Conservation (phyloP, 2,113 vertebrate genomes). For the Chelonoidis abingdonii region DNA sequence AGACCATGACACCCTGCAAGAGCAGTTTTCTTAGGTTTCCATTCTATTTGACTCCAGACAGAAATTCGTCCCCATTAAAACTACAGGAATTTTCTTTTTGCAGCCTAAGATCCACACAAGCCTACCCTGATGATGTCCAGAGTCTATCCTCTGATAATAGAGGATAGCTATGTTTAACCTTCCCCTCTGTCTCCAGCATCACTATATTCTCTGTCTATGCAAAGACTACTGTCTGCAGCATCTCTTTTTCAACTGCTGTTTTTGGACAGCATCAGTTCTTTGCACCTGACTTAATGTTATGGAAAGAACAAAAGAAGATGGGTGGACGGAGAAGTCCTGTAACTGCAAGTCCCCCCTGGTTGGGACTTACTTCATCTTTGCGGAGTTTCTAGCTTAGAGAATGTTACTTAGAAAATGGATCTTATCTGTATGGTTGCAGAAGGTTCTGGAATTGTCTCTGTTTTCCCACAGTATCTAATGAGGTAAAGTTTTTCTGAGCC, state of each 20-base stretch:
- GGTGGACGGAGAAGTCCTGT: not conserved
- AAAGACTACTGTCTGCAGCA: slow-evolving; percentile 6
- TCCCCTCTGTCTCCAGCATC: slow-evolving; percentile 16
- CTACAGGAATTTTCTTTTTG: not conserved
- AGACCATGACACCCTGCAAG: rapidly evolving
- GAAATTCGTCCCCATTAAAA: not conserved
- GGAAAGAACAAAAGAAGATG: not conserved
- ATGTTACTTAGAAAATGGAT: not conserved
- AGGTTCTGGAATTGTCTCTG: not conserved
- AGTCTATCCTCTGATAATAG: not conserved
- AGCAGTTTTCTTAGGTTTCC: not conserved
- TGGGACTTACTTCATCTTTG: not conserved
- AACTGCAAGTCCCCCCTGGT: not conserved
- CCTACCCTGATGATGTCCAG: not conserved
- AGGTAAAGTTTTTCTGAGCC: not conserved
- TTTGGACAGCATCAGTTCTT: not conserved
- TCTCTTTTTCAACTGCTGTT: slow-evolving; percentile 29
- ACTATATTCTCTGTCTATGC: not conserved
- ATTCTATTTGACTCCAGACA: not conserved
- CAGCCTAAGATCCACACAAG: slow-evolving; percentile 19
- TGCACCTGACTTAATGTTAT: not conserved
- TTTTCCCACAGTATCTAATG: not conserved
- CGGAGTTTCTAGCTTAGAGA: not conserved
- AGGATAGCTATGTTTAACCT: not conserved
- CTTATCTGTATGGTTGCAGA: not conserved